Base-by-base conservation (phyloP, 2,797 vertebrate species). In the Thripadectes ignobilis region DNA sequence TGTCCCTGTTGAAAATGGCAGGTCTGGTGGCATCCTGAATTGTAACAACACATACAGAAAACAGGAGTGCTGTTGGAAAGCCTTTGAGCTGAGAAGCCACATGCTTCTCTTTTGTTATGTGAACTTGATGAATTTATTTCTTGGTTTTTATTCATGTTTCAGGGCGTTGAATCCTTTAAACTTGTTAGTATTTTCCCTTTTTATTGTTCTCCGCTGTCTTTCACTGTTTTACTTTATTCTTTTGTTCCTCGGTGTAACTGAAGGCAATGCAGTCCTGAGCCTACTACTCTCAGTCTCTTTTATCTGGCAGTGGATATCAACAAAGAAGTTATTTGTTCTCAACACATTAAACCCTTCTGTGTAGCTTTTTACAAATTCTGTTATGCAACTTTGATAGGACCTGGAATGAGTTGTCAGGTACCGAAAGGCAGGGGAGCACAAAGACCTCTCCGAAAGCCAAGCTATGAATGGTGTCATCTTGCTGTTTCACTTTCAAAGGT, bases 281-380 rank as follows among this genome's bases (percentile, higher is more conserved):
- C 88, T 87, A 83, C 95, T 96, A 92, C 94, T 65, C 83, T 80
- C 52, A 66, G 52, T 58, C 20, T 89, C 95, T 96, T 97, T 97
- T 90, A 97, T 95, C 92, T 72, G 73, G 72, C 80, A 84, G 80
- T 87, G 92, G 96, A 57, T 95, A 96, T 95, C 96, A 95, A 96
- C 93, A 96, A 96, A 96, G 94, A 93, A 94, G 83, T 94, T 96
- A 95, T 89, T 96, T 96, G 96, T 97, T 96, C 96, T 95, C 94
- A 89, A 95, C 90, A 94, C 95, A 96, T 96, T 96, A 95, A 95
- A 77, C 71, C 83, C 81, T 91, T 95, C 90, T 72, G 84, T 77
- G 67, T 65, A 75, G 90, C 88, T 94, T 95, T 94, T 92, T 91
- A 96, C 93, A 90, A 94, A 96, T 95, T 95, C 88, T 97, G 95